Evolutionary conservation across 37 sponge, comb jelly and placozoan species (phyloP), one percentile per base, ranked within the genome.

Genomic region (Ianthella basta): DNA sequence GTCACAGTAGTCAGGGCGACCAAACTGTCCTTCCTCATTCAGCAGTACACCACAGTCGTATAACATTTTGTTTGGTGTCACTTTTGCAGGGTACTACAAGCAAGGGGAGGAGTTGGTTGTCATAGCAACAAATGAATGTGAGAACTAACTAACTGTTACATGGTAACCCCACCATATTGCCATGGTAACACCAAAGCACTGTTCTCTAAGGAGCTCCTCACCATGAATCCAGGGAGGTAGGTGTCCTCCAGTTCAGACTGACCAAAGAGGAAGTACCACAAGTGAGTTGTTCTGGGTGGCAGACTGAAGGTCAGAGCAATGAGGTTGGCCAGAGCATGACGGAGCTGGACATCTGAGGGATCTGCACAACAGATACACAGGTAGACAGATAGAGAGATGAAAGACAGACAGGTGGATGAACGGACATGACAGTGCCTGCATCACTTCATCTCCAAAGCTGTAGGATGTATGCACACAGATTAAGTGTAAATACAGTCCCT

Each of bases 31-130:
- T n/a, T 93, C 94, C 3, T 63, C 65, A 40, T 89, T 87, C 27
- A 96, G 86, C 66, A 92, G 87, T 15, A 88, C 83, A 12, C 97
- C 97, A 85, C 83, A 85, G 72, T 91, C 94, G 56, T 91, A 96
- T 55, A 84, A 74, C 56, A 88, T 61, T 24, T 70, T 84, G n/a
- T 87, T 73, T 13, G 14, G 34, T 5, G 29, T 72, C 25, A 83
- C 83, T 27, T n/a, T 68, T 24, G 41, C 38, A 4, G 66, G 57
- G 33, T 60, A 79, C 85, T 85, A 30, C 36, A 67, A 41, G 6
- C 6, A 35, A 38, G 30, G 35, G 53, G 59, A 14, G 37, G 23
- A 15, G n/a, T n/a, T n/a, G n/a, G n/a, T n/a, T n/a, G n/a, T n/a
- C n/a, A n/a, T n/a, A 40, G 41, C n/a, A n/a, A n/a, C n/a, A n/a